These are phyloP conservation scores for Ameiurus melas DNA, from an alignment of 2,113 vertebrate genomes.

Conservation along the genomic window DNA sequence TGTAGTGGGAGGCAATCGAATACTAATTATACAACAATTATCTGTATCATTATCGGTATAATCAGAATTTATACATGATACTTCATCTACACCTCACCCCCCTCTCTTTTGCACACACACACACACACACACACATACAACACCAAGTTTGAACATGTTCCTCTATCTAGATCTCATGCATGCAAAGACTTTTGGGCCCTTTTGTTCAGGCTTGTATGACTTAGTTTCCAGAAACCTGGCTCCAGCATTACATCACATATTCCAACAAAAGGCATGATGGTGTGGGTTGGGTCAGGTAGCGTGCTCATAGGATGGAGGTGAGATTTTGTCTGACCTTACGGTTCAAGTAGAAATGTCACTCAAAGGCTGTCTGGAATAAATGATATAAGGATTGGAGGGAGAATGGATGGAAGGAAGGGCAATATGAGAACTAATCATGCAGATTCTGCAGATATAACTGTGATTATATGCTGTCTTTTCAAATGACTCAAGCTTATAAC, in stretches of 20 bases:
- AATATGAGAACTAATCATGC: conserved; percentile 41
- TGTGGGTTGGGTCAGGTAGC: conserved; percentile 43
- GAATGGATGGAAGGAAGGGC: conserved; percentile 51
- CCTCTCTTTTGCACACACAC: background rate
- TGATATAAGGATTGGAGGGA: conserved; percentile 48
- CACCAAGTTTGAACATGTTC: conserved; percentile 70
- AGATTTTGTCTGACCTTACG: conserved; percentile 64
- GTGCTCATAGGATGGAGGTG: conserved; percentile 32
- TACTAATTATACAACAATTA: conserved; percentile 64
- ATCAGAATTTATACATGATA: conserved; percentile 64
- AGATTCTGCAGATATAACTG: conserved; percentile 11
- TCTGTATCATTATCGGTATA: conserved; percentile 64
- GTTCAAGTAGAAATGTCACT: conserved; percentile 61
- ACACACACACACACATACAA: conserved; percentile 48
- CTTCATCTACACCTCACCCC: background rate
- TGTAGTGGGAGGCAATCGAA: conserved; percentile 60
- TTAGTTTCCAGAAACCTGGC: conserved; percentile 62
- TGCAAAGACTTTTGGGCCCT: conserved; percentile 68
- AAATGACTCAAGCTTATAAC: background rate
- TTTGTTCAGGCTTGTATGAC: conserved; percentile 73
- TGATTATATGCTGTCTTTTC: conserved; percentile 14
- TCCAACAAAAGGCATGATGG: conserved; percentile 62
- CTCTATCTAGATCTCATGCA: conserved; percentile 71
- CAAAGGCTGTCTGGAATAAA: conserved; percentile 37
- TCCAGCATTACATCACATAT: conserved; percentile 72